These are phyloP conservation scores for Malurus splendens DNA, from an alignment of 2,797 vertebrate genomes.

Conservation along the genomic window DNA sequence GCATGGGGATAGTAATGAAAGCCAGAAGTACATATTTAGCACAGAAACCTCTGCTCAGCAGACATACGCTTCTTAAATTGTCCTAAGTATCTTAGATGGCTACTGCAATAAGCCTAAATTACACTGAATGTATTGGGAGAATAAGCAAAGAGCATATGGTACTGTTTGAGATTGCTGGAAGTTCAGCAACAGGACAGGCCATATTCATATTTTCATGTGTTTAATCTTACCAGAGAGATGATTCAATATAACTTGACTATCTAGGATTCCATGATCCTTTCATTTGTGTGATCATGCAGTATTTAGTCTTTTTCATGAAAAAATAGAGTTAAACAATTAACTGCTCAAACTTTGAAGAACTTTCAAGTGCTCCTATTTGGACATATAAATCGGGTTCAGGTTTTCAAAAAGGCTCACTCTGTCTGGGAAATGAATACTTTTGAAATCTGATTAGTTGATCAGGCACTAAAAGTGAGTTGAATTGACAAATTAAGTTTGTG, in stretches of 20 bases:
- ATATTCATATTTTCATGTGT: not conserved
- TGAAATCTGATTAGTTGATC: not conserved
- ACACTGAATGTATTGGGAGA: not conserved
- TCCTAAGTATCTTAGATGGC: not conserved
- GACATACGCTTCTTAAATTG: not conserved
- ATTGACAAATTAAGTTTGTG: not conserved
- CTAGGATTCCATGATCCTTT: not conserved
- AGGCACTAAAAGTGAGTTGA: not conserved
- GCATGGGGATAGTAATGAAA: not conserved
- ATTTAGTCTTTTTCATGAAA: not conserved
- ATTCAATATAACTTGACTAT: not conserved
- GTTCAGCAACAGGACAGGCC: not conserved
- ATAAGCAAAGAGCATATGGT: not conserved
- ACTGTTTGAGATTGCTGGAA: not conserved
- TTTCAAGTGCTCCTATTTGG: not conserved
- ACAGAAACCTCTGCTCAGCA: not conserved
- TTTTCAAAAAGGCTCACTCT: not conserved
- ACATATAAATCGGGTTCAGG: not conserved
- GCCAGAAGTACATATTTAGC: not conserved
- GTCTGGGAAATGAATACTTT: not conserved
- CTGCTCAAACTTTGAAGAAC: not conserved
- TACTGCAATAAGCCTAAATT: not conserved
- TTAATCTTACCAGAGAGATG: not conserved
- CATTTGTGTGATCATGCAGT: not conserved
- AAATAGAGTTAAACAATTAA: not conserved